Conservation (phyloP, 2,888 invertebrate genomes). For the Ferrisia virgata region DNA sequence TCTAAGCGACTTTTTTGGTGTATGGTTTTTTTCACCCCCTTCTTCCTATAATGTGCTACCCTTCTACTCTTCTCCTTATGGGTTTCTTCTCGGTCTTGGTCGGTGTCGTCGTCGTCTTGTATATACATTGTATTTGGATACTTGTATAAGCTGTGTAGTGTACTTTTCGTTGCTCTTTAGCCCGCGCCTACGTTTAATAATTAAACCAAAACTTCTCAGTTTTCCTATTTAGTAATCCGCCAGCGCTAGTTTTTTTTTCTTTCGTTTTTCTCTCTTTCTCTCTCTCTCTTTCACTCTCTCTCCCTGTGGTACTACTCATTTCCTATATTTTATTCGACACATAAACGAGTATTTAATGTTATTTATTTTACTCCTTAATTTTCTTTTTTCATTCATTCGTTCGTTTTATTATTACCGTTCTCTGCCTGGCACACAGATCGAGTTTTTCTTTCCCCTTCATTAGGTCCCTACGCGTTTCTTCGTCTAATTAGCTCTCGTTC, state of each 20-base stretch:
- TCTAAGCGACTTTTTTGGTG: slow-evolving; percentile 18
- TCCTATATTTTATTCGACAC: slow-evolving; percentile 15
- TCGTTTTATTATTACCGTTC: neutral
- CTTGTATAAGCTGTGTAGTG: no score
- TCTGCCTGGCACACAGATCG: no score
- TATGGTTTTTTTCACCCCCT: neutral
- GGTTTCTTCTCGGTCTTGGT: neutral
- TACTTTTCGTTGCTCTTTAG: neutral
- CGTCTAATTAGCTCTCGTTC: neutral
- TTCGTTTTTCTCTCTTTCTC: neutral
- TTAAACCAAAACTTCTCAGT: slow-evolving; percentile 20
- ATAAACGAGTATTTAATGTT: slow-evolving; percentile 22
- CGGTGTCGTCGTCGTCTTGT: no score
- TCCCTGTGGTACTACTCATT: neutral
- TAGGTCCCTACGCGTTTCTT: neutral
- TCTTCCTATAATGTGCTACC: neutral
- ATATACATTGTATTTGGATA: no score
- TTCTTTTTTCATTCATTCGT: neutral
- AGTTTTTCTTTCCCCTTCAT: neutral
- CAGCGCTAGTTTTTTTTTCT: neutral
- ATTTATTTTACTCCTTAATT: neutral
- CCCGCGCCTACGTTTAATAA: neutral
- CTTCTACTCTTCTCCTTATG: neutral
- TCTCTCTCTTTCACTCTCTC: neutral
- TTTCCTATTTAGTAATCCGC: slow-evolving; percentile 1